Percentiles rank a stretch among this genome's conserved stretches.
phyloP scores from a whole-genome alignment of 2,888 invertebrate species.

The Dicycla oo region DNA sequence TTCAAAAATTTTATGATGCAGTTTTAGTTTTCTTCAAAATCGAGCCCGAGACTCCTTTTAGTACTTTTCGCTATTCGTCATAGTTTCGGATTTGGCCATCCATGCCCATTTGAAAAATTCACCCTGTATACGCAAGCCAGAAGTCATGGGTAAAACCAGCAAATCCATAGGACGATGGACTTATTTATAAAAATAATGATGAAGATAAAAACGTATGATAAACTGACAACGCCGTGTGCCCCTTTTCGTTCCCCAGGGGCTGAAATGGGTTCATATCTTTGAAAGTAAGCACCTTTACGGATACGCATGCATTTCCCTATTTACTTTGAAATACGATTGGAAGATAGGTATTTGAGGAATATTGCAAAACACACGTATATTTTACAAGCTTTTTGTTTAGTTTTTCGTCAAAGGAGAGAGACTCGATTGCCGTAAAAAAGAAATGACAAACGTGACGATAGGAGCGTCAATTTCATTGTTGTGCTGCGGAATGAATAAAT shows the following conservation, averaged over 20 bases:
- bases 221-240: conserved; percentile 43
- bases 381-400: conserved; percentile 32
- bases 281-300: conserved; percentile 48
- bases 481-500: neutral
- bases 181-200: conserved; percentile 46
- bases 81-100: no score
- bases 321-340: conserved; percentile 47
- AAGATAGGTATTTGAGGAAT: conserved; percentile 46
- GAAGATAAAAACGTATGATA: conserved; percentile 55
- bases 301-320: conserved; percentile 46
- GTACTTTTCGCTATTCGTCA: no score
- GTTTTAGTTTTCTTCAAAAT: no score
- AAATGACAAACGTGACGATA: conserved; percentile 1
- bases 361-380: conserved; percentile 23
- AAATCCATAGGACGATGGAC: conserved; percentile 1
- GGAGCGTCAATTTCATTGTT: conserved; percentile 2
- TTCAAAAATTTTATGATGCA: no score
- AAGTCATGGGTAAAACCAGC: neutral
- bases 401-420: conserved; percentile 24
- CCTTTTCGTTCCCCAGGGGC: conserved; percentile 37
- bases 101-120: no score
- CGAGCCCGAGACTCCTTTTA: no score
- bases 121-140: no score
- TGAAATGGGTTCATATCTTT: conserved; percentile 56
- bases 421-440: neutral